These are phyloP conservation scores for Eonycteris spelaea DNA, from an alignment of 2,113 vertebrate species.

Conservation along the genomic window DNA sequence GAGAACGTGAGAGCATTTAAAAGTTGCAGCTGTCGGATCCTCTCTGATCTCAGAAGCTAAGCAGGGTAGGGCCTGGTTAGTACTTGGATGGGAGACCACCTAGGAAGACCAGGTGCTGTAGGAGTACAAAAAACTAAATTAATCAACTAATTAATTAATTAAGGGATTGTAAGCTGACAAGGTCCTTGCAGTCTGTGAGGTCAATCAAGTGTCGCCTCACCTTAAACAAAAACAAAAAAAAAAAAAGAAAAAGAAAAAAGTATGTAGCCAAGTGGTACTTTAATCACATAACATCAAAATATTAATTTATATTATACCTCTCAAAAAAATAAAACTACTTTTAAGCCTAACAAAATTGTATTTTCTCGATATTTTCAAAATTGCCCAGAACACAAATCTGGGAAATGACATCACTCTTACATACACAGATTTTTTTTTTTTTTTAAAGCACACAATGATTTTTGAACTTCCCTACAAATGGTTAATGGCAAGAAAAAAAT, in stretches of 20 bases:
- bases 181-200: too few relatives aligned
- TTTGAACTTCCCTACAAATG: conserved; percentile 47
- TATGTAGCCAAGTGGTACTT: not conserved
- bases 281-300: not conserved
- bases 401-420: conserved; percentile 5
- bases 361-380: conserved; percentile 2
- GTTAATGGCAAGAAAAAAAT: conserved; percentile 47
- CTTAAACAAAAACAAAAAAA: too few relatives aligned
- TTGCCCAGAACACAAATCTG: not conserved
- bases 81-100: too few relatives aligned
- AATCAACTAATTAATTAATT: too few relatives aligned
- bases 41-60: too few relatives aligned
- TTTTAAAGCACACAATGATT: conserved; percentile 53
- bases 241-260: not conserved
- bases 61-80: too few relatives aligned
- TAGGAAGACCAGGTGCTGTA: too few relatives aligned
- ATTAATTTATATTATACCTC: not conserved
- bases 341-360: not conserved
- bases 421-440: not conserved
- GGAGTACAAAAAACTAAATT: too few relatives aligned
- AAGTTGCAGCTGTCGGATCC: not conserved
- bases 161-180: too few relatives aligned
- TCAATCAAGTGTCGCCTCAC: too few relatives aligned
- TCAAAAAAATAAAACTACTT: not conserved
- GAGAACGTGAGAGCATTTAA: not conserved